Evolutionary conservation across 2,113 vertebrate species (phyloP).

Genomic region (Astatotilapia flaviijosephi): DNA sequence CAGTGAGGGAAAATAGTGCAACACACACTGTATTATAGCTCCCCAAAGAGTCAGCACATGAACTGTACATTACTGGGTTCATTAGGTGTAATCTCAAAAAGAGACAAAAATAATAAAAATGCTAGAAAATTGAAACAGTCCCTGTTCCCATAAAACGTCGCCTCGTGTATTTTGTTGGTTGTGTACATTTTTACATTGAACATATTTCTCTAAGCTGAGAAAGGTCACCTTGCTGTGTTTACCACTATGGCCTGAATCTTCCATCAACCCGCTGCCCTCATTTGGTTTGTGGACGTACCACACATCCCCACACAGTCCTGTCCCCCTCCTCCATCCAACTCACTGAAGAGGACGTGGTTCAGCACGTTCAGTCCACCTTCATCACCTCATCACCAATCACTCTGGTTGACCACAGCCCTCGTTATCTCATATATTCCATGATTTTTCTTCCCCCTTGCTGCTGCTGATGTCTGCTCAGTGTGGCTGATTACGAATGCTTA

Average conservation of each 20-base stretch:
- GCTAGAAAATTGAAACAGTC: neutral
- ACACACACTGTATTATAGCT: neutral
- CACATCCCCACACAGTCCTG: neutral
- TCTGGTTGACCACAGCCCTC: neutral
- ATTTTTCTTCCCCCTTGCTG: neutral
- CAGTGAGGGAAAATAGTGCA: neutral
- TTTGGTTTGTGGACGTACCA: neutral
- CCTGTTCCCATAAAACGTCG: neutral
- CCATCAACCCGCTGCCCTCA: neutral
- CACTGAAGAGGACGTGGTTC: neutral
- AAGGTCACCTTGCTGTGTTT: neutral
- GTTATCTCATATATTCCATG: neutral
- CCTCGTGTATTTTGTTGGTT: neutral
- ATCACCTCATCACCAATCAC: neutral
- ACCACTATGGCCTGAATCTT: neutral
- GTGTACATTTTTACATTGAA: neutral
- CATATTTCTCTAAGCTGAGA: neutral
- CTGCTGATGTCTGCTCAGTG: neutral
- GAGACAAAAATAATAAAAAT: neutral
- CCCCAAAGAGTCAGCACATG: neutral
- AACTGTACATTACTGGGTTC: neutral
- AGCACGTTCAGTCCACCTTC: neutral
- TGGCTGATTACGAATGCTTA: constrained; percentile 13
- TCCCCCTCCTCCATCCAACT: neutral
- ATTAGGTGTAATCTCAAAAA: neutral